Percentiles rank a stretch among this genome's conserved stretches.
Conservation (phyloP, 2,113 vertebrate genomes). For the Pipra filicauda region DNA sequence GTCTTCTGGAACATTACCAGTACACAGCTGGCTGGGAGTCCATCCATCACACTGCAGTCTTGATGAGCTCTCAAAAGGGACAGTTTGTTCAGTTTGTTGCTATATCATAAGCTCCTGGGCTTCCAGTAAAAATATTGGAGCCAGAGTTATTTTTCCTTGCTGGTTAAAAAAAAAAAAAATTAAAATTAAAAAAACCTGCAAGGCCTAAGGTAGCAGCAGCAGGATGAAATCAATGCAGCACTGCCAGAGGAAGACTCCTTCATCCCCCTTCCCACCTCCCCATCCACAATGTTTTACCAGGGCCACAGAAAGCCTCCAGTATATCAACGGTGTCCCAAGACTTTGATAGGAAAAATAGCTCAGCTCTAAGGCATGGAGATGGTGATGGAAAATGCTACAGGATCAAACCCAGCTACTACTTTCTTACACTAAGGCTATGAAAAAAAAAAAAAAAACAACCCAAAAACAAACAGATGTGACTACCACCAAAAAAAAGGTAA, state of each 20-base stretch:
- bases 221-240: background rate
- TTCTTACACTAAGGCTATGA: background rate
- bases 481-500: background rate
- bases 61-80: slow-evolving; percentile 41
- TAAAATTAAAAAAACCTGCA: background rate
- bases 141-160: background rate
- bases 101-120: background rate
- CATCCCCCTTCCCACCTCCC: background rate
- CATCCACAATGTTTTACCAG: background rate
- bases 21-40: background rate
- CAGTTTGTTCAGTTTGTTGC: slow-evolving; percentile 10
- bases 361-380: background rate
- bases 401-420: background rate
- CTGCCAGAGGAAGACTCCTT: background rate
- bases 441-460: background rate
- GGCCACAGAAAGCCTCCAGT: background rate
- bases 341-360: background rate
- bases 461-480: background rate
- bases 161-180: background rate
- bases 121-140: background rate
- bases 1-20: slow-evolving; percentile 33
- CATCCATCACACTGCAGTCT: slow-evolving; percentile 9
- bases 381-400: background rate
- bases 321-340: background rate
- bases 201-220: background rate